Conservation (phyloP, 2,797 vertebrate species). For the Callimico goeldii region DNA sequence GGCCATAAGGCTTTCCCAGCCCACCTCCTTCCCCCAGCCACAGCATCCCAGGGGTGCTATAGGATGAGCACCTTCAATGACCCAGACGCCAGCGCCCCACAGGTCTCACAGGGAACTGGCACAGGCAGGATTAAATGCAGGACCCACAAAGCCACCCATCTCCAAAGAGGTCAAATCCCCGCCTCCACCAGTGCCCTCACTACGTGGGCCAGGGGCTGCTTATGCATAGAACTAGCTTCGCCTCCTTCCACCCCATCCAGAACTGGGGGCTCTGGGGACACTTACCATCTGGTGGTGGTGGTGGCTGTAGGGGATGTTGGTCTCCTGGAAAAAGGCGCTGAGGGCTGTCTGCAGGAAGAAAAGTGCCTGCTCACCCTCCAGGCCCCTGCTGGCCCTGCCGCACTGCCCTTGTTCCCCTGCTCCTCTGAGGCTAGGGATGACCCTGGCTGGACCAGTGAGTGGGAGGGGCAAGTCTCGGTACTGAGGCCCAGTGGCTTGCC, state of each 20-base stretch:
- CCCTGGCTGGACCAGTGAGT: background rate
- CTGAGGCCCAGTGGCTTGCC: background rate
- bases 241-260: background rate
- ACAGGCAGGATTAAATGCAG: background rate
- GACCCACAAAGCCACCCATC: background rate
- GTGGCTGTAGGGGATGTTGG: conserved; percentile 97
- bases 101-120: too few species aligned
- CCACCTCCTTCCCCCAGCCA: background rate
- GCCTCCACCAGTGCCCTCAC: background rate
- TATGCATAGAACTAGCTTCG: background rate
- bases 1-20: background rate
- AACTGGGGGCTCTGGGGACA: background rate
- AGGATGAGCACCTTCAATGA: background rate
- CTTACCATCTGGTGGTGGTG: conserved; percentile 99
- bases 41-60: background rate
- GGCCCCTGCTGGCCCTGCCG: background rate
- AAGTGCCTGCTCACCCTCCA: background rate
- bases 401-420: background rate
- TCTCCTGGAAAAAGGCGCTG: conserved; percentile 99
- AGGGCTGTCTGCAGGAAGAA: conserved; percentile 91
- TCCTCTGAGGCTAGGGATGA: background rate
- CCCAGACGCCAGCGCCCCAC: background rate
- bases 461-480: background rate
- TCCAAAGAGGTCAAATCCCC: background rate
- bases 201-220: background rate